Evolutionary conservation across 2,113 vertebrate genomes (phyloP).

Genomic region (Tetraodon nigroviridis): DNA sequence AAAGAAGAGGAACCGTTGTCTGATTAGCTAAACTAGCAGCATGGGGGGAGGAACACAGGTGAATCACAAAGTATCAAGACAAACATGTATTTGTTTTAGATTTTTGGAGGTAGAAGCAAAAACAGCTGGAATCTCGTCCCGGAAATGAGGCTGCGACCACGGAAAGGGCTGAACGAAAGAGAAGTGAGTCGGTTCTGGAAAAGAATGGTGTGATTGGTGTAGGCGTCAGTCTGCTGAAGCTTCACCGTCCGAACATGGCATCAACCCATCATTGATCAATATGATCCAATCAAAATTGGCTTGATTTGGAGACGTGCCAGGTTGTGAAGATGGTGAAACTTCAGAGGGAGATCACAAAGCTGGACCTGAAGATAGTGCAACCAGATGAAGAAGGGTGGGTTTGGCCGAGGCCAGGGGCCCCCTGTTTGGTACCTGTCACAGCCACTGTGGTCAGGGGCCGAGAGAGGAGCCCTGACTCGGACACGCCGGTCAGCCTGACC

Average conservation of each 20-base stretch:
- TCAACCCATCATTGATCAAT: background rate
- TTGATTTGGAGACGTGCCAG: conserved; percentile 7
- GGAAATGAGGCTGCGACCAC: conserved; percentile 32
- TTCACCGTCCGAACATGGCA: conserved; percentile 51
- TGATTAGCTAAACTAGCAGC: too few relatives aligned
- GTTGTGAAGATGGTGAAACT: conserved; percentile 46
- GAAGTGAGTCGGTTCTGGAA: conserved; percentile 37
- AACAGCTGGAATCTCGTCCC: conserved; percentile 21
- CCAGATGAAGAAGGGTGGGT: background rate
- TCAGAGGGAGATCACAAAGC: conserved; percentile 13
- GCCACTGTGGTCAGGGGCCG: conserved; percentile 86
- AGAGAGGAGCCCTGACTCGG: conserved; percentile 83
- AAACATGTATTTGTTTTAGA: conserved; percentile 42
- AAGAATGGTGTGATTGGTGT: conserved; percentile 26
- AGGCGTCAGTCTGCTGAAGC: conserved; percentile 36
- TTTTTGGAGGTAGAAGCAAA: conserved; percentile 50
- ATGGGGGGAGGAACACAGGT: too few relatives aligned
- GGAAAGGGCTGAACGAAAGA: conserved; percentile 22
- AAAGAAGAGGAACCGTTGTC: background rate
- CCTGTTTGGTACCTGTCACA: conserved; percentile 84
- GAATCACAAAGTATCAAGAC: background rate
- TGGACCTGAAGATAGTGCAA: background rate
- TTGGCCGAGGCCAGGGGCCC: conserved; percentile 2
- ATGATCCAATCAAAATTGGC: background rate
- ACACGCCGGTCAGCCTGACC: conserved; percentile 84